Base-by-base conservation (phyloP, 1,140 invertebrate genomes). In the Diploscapter pachys region DNA sequence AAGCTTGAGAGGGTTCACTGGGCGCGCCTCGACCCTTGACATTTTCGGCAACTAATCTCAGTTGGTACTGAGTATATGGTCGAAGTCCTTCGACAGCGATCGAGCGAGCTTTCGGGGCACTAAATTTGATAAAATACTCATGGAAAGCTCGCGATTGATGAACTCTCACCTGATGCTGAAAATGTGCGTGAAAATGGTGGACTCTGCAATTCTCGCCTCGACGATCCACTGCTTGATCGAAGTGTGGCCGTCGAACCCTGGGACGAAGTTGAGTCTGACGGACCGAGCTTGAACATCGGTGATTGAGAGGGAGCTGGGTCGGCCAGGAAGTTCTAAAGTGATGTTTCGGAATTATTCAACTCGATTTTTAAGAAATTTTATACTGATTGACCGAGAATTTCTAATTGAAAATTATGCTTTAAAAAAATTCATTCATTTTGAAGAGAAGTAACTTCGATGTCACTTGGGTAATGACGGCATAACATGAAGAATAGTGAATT, bases 201-300 rank as follows among this genome's bases (percentile, higher is more conserved):
- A 78, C 4, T 77, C 75, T 5, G 81, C 83, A 61, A 83, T 69
- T 55, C 72, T 67, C 50, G 81, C 83, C 90, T 98, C 92, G 0
- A 99, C 93, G 71, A 91, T 93, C 95, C 95, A 99, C 80, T 92
- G 91, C 2, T 91, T 93, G 79, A 99, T 98, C n/a, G 94, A 96
- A 0, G 96, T 95, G 87, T 99, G 98, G 0, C 96, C 96, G 88
- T 98, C 94, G 86, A 95, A 98, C 31, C 94, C 95, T 9, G 95
- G 95, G 4, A 93, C 94, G 84, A 99, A 99, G 88, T 98, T 94
- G 5, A 99, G 88, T 63, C 96, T 91, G 1, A 96, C 95, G 5
- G 93, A 96, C 86, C 94, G 93, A 0, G 95, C 92, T 81, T 93
- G 92, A 75, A 98, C 96, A 85, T 98, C 96, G 9, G 93, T 94